Evolutionary conservation across 1,140 invertebrate species (phyloP).

Genomic region (Leptonema lineaticorne): DNA sequence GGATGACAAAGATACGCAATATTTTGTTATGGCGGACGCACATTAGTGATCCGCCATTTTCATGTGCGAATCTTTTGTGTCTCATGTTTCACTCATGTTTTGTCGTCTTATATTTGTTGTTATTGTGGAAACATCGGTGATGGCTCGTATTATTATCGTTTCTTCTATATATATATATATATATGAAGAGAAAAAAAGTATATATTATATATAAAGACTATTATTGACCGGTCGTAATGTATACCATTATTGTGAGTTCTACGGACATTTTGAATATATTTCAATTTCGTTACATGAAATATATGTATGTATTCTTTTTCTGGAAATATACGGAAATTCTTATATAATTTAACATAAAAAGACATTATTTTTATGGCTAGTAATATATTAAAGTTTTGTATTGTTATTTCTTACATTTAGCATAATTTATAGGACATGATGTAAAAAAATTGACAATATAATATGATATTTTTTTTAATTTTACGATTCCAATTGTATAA

Average conservation of each 20-base stretch:
- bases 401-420: too few species aligned
- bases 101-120: too few species aligned
- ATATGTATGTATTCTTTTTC: background rate
- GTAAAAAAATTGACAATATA: too few species aligned
- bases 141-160: background rate
- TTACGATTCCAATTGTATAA: too few species aligned
- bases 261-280: background rate
- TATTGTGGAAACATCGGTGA: too few species aligned
- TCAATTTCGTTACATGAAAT: background rate
- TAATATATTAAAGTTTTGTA: too few species aligned
- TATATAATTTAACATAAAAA: too few species aligned
- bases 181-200: background rate
- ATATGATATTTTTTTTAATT: too few species aligned
- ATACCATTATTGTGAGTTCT: background rate
- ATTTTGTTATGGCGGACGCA: background rate
- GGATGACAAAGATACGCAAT: background rate
- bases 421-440: too few species aligned
- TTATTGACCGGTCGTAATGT: background rate
- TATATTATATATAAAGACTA: background rate
- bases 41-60: background rate
- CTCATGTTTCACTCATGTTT: background rate
- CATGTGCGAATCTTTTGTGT: background rate
- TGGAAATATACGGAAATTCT: background rate
- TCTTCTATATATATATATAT: too few species aligned
- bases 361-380: too few species aligned